Evolutionary conservation across 1,140 invertebrate species (phyloP).

Genomic region (Tetragnatha versicolor): DNA sequence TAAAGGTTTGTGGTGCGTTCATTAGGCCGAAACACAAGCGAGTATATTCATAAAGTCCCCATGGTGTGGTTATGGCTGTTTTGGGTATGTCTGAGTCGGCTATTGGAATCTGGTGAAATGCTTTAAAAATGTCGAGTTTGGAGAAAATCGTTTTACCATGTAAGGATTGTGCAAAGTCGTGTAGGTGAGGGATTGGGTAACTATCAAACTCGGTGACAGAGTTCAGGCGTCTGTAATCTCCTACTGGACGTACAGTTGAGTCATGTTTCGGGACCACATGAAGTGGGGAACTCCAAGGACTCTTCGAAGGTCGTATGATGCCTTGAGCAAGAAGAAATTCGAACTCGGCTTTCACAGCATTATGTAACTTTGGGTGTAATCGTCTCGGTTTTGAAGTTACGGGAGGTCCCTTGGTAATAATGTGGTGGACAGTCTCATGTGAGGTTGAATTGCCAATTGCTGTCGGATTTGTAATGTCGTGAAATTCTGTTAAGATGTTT

Average conservation of each 20-base stretch:
- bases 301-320: constrained; percentile 56
- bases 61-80: constrained; percentile 53
- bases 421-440: constrained; percentile 25
- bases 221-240: constrained; percentile 49
- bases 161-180: constrained; percentile 35
- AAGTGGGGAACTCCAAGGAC: constrained; percentile 55
- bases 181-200: constrained; percentile 49
- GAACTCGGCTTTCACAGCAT: constrained; percentile 30
- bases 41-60: constrained; percentile 48
- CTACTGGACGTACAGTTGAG: constrained; percentile 21
- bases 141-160: constrained; percentile 37
- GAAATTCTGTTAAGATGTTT: constrained; percentile 14
- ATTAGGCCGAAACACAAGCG: constrained; percentile 50
- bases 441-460: background rate
- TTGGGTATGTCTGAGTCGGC: constrained; percentile 35
- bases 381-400: constrained; percentile 28
- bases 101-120: constrained; percentile 45
- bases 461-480: constrained; percentile 9
- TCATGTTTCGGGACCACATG: constrained; percentile 58
- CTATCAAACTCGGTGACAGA: constrained; percentile 24
- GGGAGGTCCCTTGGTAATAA: constrained; percentile 16
- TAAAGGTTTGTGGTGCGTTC: constrained; percentile 47
- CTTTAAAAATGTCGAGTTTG: constrained; percentile 39
- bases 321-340: constrained; percentile 31
- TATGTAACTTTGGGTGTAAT: constrained; percentile 11